A percentile compares a stretch with the other conserved stretches of the same genome.
These are phyloP conservation scores for Agonopterix alstromeriana DNA, from an alignment of 2,888 invertebrate species.

Conservation along the genomic window DNA sequence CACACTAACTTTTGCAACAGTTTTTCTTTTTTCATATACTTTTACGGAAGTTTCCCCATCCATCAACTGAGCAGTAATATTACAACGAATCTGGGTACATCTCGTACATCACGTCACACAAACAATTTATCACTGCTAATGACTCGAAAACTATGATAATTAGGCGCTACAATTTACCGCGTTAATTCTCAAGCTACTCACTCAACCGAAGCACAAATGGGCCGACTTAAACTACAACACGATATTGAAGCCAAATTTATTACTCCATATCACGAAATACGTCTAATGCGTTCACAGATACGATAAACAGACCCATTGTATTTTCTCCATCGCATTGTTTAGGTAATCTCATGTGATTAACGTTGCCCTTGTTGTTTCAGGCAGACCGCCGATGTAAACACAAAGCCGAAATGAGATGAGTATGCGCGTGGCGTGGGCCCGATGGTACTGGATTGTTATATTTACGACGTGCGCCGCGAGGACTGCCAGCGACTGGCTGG, in stretches of 20 bases:
- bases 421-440: slow-evolving; percentile 74
- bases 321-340: slow-evolving; percentile 37
- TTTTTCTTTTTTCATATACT: no score
- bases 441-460: slow-evolving; percentile 74
- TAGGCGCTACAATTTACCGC: neutral
- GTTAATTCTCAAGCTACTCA: slow-evolving; percentile 6
- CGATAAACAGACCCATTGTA: slow-evolving; percentile 23
- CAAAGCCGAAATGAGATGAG: slow-evolving; percentile 74
- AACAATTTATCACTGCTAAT: neutral
- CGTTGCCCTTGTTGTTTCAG: slow-evolving; percentile 59
- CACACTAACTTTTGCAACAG: no score
- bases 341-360: slow-evolving; percentile 44
- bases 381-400: slow-evolving; percentile 68
- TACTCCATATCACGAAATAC: slow-evolving; percentile 4
- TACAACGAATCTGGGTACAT: no score
- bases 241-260: slow-evolving; percentile 7
- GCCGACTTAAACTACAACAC: slow-evolving; percentile 5
- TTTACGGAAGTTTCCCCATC: no score
- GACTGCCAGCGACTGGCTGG: slow-evolving; percentile 86
- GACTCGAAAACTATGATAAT: slow-evolving; percentile 3
- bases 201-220: slow-evolving; percentile 4
- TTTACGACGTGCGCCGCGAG: slow-evolving; percentile 69
- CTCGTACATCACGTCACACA: neutral
- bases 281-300: slow-evolving; percentile 6
- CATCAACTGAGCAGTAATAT: no score